Base-by-base conservation (phyloP, 1,140 invertebrate genomes). In the Ceratina japonica region DNA sequence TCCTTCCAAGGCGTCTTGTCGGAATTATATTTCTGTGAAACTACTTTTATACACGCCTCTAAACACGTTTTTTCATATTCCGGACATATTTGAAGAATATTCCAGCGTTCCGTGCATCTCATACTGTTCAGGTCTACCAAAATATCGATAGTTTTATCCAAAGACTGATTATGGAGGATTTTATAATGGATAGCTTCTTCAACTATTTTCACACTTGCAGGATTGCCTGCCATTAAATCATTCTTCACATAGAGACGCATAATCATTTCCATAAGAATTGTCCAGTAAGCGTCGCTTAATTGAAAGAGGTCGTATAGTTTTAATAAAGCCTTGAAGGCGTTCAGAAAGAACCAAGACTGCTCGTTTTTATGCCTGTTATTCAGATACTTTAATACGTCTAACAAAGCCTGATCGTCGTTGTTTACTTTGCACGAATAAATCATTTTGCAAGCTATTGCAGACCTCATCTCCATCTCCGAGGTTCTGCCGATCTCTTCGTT, bases 361-460 rank as follows among this genome's bases (percentile, higher is more conserved):
- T 92, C 91, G 49, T 91, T 91, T 24, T 75, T 88, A 44, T 90
- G 87, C 16, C 82, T 88, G 1, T 75, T 68, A 18, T 62, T 58
- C 0, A 90, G 13, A 31, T 89, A 91, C 12, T 81, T 63, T 0
- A 92, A 20, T 0, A 87, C 76, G 2, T 88, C n/a, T 0, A 87
- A 63, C 3, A 92, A 72, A 1, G 85, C 78, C 8, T 83, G 22
- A 10, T 87, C 58, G 62, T 89, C 85, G 0, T 88, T 44, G 59
- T 92, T 92, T 0, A 92, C 66, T 18, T 82, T 87, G 56, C 90
- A 92, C 10, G 65, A 75, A 20, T 80, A 87, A 5, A 92, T 84
- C 70, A 92, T 62, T 24, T 88, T 80, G 0, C 75, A n/a, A 0
- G 89, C 62, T 1, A 90, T n/a, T 0, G 24, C 3, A 1, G 70